Conservation (phyloP, 2,113 vertebrate species). For the Chiloscyllium plagiosum region DNA sequence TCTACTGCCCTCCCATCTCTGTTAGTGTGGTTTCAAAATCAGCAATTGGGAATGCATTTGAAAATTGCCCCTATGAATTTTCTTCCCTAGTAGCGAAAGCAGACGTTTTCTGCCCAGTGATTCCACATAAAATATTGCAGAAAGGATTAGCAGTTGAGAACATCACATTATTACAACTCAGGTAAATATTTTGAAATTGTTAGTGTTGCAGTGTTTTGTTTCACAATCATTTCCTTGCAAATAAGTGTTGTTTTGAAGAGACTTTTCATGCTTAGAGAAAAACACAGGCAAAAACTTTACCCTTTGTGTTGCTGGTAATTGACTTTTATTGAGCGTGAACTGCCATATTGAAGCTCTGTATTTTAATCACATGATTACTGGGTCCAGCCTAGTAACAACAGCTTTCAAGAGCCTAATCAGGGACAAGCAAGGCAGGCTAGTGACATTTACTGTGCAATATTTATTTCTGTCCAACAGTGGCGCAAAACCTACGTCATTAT, state of each 20-base stretch:
- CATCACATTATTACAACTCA: not conserved
- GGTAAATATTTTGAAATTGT: not conserved
- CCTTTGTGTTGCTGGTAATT: not conserved
- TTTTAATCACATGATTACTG: not conserved
- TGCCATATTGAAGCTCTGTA: not conserved
- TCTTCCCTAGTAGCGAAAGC: not conserved
- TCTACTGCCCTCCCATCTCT: not conserved
- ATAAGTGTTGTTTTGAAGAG: not conserved
- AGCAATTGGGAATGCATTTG: not conserved
- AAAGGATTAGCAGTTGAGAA: not conserved
- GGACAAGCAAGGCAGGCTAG: not conserved
- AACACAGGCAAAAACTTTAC: not conserved
- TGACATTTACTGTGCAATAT: slow-evolving; percentile 16
- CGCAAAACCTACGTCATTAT: not conserved
- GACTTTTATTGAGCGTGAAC: not conserved
- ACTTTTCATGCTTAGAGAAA: not conserved
- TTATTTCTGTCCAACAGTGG: not conserved
- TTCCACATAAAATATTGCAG: not conserved
- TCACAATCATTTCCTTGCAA: not conserved
- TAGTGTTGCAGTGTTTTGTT: not conserved
- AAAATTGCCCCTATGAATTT: not conserved
- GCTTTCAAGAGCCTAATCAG: not conserved
- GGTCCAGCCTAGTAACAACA: not conserved
- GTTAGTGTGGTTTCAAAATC: not conserved
- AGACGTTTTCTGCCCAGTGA: not conserved